phyloP scores from a whole-genome alignment of 2,113 vertebrate species.

The Cephalopholis sonnerati region DNA sequence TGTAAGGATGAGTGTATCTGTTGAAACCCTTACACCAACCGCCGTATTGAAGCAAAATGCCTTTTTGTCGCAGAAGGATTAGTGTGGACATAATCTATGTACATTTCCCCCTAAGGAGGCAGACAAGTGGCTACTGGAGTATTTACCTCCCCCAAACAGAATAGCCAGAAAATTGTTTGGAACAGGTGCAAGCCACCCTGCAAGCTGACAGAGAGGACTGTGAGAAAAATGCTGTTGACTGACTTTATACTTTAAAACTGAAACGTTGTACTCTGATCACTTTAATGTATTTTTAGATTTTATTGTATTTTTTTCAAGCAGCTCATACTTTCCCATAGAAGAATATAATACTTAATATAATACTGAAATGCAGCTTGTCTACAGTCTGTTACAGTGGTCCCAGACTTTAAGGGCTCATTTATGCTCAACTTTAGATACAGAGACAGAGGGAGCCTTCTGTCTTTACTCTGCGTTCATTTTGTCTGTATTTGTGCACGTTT shows the following conservation, averaged over 20 bases:
- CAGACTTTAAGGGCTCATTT: too few relatives aligned
- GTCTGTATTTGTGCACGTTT: too few relatives aligned
- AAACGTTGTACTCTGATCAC: background rate
- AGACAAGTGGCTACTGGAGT: slow-evolving; percentile 79
- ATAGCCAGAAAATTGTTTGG: slow-evolving; percentile 56
- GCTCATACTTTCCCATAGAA: background rate
- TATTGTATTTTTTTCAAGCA: background rate
- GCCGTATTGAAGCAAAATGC: slow-evolving; percentile 74
- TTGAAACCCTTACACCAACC: slow-evolving; percentile 67
- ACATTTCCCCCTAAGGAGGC: slow-evolving; percentile 77
- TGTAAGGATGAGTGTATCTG: slow-evolving; percentile 66
- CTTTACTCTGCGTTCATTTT: too few relatives aligned
- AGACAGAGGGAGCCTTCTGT: too few relatives aligned
- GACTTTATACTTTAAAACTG: background rate
- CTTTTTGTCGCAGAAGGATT: slow-evolving; percentile 78
- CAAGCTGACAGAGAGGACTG: slow-evolving; percentile 3
- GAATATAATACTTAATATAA: background rate
- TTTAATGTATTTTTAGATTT: background rate
- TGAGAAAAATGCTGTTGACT: slow-evolving; percentile 8
- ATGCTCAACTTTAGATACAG: too few relatives aligned
- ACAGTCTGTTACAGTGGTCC: background rate
- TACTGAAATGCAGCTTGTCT: background rate
- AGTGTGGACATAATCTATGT: slow-evolving; percentile 81
- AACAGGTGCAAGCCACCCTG: slow-evolving; percentile 78
- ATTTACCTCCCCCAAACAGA: slow-evolving; percentile 68